These are phyloP conservation scores for Suricata suricatta DNA, from an alignment of 2,113 vertebrate species.

Conservation along the genomic window DNA sequence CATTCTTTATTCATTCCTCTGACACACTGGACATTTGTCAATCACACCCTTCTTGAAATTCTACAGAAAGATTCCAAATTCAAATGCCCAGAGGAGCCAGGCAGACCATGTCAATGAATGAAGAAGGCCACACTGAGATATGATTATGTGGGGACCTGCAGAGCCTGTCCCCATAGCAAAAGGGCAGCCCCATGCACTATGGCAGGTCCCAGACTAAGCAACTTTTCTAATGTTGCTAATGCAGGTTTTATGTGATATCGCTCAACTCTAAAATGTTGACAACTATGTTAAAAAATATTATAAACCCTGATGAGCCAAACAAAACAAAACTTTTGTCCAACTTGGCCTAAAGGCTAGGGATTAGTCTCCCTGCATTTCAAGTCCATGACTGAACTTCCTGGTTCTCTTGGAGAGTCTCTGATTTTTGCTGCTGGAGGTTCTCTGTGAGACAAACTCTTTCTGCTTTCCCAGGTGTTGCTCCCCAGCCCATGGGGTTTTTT, in stretches of 20 bases:
- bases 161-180: neutral
- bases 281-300: neutral
- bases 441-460: neutral
- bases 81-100: neutral
- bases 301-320: neutral
- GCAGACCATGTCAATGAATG: neutral
- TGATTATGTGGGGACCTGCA: neutral
- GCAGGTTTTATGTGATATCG: neutral
- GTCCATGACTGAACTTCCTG: neutral
- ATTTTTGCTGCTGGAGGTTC: neutral
- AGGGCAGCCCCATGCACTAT: neutral
- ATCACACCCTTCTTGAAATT: neutral
- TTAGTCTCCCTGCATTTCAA: neutral
- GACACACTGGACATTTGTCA: neutral
- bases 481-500: neutral
- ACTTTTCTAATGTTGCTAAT: neutral
- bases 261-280: neutral
- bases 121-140: neutral
- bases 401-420: neutral
- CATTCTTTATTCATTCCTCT: neutral
- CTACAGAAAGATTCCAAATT: neutral
- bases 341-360: neutral
- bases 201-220: neutral
- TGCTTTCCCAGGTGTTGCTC: neutral
- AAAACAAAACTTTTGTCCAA: neutral